Evolutionary conservation across 2,113 vertebrate genomes (phyloP).

Genomic region (Oryzias curvinotus): DNA sequence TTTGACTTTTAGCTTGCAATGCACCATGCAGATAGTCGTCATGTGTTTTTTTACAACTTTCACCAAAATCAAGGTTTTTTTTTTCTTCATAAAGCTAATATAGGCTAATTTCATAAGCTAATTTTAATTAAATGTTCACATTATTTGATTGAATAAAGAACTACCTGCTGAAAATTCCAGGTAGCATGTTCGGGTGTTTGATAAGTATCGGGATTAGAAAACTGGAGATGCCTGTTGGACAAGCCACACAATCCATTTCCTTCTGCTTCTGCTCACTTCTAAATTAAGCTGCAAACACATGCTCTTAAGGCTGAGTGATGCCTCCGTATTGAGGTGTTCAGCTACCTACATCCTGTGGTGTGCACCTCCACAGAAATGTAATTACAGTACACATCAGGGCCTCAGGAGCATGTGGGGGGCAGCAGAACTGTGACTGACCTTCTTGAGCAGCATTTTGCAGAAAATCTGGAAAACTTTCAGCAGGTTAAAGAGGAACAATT

Average conservation of each 20-base stretch:
- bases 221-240: conserved; percentile 24
- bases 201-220: conserved; percentile 19
- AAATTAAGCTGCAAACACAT: conserved; percentile 27
- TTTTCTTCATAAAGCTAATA: not conserved
- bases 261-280: conserved; percentile 14
- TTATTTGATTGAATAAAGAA: conserved; percentile 17
- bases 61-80: conserved; percentile 13
- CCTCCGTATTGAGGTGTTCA: conserved; percentile 17
- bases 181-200: conserved; percentile 21
- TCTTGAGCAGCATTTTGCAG: conserved; percentile 31
- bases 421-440: conserved; percentile 41
- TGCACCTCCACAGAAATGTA: conserved; percentile 45
- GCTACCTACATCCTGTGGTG: conserved; percentile 28
- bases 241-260: conserved; percentile 20
- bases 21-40: not conserved
- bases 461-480: conserved; percentile 26
- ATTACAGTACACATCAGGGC: conserved; percentile 41
- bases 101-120: too few relatives aligned
- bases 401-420: conserved; percentile 14
- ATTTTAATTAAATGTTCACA: not conserved
- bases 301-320: conserved; percentile 33
- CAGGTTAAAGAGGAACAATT: conserved; percentile 20
- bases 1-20: not conserved
- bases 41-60: conserved; percentile 10
- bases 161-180: conserved; percentile 3